A percentile compares a stretch with the other conserved stretches of the same genome.
phyloP scores from a whole-genome alignment of 1,140 invertebrate species.

The Drosophila lowei region DNA sequence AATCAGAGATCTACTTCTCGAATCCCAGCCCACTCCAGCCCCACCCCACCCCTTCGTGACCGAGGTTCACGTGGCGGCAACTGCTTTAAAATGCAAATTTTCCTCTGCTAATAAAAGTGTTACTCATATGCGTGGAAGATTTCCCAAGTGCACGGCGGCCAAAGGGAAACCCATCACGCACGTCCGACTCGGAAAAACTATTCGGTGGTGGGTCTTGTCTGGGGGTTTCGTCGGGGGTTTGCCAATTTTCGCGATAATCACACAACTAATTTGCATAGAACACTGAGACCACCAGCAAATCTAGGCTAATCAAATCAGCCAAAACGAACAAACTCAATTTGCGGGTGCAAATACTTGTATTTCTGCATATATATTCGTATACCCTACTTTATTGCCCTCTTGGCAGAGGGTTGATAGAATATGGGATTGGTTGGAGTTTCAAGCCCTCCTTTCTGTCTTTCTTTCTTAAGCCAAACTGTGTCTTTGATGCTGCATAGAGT shows the following conservation, averaged over 20 bases:
- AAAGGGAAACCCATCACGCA: conserved; percentile 41
- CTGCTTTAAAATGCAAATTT: conserved; percentile 73
- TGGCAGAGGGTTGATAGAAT: background rate
- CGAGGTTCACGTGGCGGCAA: conserved; percentile 54
- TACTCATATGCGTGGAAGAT: conserved; percentile 64
- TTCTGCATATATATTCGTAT: background rate
- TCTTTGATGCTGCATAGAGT: too few relatives aligned
- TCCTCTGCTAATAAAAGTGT: conserved; percentile 51
- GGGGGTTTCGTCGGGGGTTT: conserved; percentile 25
- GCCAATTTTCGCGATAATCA: conserved; percentile 74
- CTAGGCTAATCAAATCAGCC: conserved; percentile 68
- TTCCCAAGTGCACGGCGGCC: conserved; percentile 41
- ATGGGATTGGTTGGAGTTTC: too few relatives aligned
- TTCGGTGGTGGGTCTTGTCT: conserved; percentile 5
- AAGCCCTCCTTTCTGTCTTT: too few relatives aligned
- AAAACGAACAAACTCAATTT: conserved; percentile 58
- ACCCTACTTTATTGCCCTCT: too few relatives aligned
- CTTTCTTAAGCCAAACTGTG: too few relatives aligned
- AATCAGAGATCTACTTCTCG: background rate
- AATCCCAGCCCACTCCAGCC: background rate
- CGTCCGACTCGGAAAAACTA: conserved; percentile 53
- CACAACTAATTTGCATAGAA: conserved; percentile 73
- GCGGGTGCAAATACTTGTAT: conserved; percentile 25
- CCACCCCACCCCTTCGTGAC: background rate
- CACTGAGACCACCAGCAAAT: conserved; percentile 54